Conservation (phyloP, 1,140 invertebrate species). For the Macrotrachela quadricornifera region DNA sequence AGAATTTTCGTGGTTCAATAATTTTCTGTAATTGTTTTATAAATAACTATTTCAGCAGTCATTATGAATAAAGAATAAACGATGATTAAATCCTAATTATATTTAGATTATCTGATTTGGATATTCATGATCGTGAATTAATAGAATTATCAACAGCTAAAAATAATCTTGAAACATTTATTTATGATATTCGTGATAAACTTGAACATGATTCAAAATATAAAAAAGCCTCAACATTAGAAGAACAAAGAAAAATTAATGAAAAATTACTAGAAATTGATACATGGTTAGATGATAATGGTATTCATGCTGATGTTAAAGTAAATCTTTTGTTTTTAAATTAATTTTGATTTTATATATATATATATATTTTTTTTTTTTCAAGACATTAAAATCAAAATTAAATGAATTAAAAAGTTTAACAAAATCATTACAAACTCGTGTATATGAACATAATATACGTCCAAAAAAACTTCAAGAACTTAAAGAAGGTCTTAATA, state of each 20-base stretch:
- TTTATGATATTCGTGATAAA: conserved; percentile 68
- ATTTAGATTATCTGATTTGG: conserved; percentile 43
- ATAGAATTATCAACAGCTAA: conserved; percentile 54
- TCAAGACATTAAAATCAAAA: conserved; percentile 16
- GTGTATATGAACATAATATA: conserved; percentile 64
- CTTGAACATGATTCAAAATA: conserved; percentile 47
- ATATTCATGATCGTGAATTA: conserved; percentile 51
- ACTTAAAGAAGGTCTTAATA: conserved; percentile 31
- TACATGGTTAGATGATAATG: conserved; percentile 27
- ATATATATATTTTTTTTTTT: no score
- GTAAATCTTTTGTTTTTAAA: conserved; percentile 12
- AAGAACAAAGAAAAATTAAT: conserved; percentile 50
- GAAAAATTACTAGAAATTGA: conserved; percentile 25
- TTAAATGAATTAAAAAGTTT: conserved; percentile 20
- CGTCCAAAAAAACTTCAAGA: conserved; percentile 42
- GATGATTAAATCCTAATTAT: no score
- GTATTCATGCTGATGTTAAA: conserved; percentile 19
- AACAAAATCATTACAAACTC: conserved; percentile 38
- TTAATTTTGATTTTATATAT: no score
- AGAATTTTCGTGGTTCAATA: no score
- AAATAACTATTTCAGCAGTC: conserved; percentile 5
- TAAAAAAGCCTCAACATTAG: conserved; percentile 44
- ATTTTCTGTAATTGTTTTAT: neutral
- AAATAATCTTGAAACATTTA: conserved; percentile 69
- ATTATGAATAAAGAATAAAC: conserved; percentile 21